These are phyloP conservation scores for Drosophila mimica DNA, from an alignment of 2,888 invertebrate species.

Conservation along the genomic window DNA sequence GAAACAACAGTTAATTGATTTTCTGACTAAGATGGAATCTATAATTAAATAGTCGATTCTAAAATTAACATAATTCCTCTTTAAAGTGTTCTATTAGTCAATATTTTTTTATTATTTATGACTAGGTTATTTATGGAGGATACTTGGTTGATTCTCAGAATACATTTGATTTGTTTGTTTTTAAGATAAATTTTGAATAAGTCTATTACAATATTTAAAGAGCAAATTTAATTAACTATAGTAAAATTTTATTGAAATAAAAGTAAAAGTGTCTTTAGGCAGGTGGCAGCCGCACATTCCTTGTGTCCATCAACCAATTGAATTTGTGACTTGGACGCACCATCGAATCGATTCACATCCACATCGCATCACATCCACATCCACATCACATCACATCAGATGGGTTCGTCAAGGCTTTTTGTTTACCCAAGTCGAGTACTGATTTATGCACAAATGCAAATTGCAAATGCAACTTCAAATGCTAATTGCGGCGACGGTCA, in stretches of 20 bases:
- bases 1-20: neutral
- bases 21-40: neutral
- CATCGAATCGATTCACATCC: slow-evolving; percentile 5
- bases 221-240: too few species aligned
- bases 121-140: neutral
- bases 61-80: neutral
- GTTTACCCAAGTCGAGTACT: slow-evolving; percentile 25
- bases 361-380: neutral
- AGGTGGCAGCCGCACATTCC: slow-evolving; percentile 39
- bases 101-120: slow-evolving; percentile 5
- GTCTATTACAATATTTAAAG: neutral
- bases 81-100: slow-evolving; percentile 9
- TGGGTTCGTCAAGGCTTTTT: slow-evolving; percentile 41
- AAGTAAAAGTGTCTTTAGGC: slow-evolving; percentile 48
- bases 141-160: neutral
- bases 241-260: slow-evolving; percentile 21
- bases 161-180: too few species aligned
- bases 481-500: slow-evolving; percentile 78
- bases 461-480: slow-evolving; percentile 77
- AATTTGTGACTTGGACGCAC: slow-evolving; percentile 18
- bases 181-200: too few species aligned
- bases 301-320: slow-evolving; percentile 14
- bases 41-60: neutral
- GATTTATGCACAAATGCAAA: slow-evolving; percentile 77
- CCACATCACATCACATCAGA: neutral